Percentiles rank a stretch among this genome's conserved stretches.
Conservation (phyloP, 2,797 vertebrate genomes). For the Helarctos malayanus region DNA sequence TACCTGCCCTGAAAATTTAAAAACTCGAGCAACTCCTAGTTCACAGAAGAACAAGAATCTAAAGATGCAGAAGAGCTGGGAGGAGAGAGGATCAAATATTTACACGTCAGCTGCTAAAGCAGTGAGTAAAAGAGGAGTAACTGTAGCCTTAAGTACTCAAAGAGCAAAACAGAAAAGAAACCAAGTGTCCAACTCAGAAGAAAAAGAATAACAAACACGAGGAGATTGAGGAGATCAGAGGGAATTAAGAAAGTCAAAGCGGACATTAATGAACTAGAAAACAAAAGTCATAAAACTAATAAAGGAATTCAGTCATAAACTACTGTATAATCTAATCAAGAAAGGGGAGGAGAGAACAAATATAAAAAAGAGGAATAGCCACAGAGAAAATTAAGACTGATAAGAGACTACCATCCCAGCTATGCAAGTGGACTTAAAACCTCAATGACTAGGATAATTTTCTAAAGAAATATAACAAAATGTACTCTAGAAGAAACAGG, state of each 20-base stretch:
- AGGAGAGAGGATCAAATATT: neutral
- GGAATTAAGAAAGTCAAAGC: slow-evolving; percentile 40
- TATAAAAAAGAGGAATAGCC: neutral
- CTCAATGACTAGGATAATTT: slow-evolving; percentile 59
- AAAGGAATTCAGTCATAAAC: slow-evolving; percentile 51
- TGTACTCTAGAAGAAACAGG: slow-evolving; percentile 28
- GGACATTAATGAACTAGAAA: slow-evolving; percentile 56
- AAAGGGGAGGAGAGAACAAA: neutral
- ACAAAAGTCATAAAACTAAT: slow-evolving; percentile 65
- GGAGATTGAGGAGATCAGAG: neutral
- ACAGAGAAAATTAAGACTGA: slow-evolving; percentile 17
- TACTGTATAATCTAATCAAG: slow-evolving; percentile 30
- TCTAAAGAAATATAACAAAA: slow-evolving; percentile 68
- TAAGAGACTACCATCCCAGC: slow-evolving; percentile 43
- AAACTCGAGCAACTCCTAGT: slow-evolving; percentile 46
- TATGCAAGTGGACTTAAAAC: slow-evolving; percentile 51
- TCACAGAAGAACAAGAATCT: slow-evolving; percentile 55
- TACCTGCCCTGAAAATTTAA: neutral
- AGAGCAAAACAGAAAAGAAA: slow-evolving; percentile 18
- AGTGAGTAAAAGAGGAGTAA: neutral
- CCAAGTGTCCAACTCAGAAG: neutral
- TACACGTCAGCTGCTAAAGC: neutral
- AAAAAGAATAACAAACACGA: neutral
- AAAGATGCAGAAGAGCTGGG: slow-evolving; percentile 16
- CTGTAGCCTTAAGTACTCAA: slow-evolving; percentile 15